Percentiles rank a stretch among this genome's conserved stretches.
These are phyloP conservation scores for Apocrypta bakeri DNA, from an alignment of 1,140 invertebrate species.

Conservation along the genomic window DNA sequence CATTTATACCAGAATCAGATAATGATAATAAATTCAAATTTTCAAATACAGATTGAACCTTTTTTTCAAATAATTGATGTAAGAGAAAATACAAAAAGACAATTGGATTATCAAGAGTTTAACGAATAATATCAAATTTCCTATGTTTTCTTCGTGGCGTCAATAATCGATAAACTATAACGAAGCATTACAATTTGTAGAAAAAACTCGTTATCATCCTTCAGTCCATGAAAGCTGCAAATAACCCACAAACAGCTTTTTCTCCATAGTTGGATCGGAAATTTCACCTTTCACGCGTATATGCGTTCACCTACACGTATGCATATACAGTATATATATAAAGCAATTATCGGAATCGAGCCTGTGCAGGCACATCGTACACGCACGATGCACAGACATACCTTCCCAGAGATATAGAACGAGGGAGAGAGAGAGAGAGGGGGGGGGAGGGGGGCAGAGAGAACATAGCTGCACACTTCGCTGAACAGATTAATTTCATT, in stretches of 20 bases:
- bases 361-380: neutral
- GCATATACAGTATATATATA: no score
- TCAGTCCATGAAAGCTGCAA: no score
- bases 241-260: slow-evolving; percentile 1
- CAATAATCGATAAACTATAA: neutral
- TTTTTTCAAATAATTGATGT: no score
- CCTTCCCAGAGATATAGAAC: slow-evolving; percentile 4
- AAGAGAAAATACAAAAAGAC: neutral
- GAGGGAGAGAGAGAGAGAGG: neutral
- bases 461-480: slow-evolving; percentile 47
- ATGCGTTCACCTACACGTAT: no score
- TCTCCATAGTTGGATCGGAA: neutral
- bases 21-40: no score
- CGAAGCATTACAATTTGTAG: neutral
- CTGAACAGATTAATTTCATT: slow-evolving; percentile 73
- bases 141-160: neutral
- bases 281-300: neutral
- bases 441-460: neutral
- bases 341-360: slow-evolving; percentile 40
- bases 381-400: neutral
- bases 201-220: neutral
- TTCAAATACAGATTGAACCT: no score
- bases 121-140: neutral
- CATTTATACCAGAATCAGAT: no score
- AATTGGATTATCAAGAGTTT: neutral